Conservation (phyloP, 92 coral and sea anemone genomes). For the Palythoa grandiflora region DNA sequence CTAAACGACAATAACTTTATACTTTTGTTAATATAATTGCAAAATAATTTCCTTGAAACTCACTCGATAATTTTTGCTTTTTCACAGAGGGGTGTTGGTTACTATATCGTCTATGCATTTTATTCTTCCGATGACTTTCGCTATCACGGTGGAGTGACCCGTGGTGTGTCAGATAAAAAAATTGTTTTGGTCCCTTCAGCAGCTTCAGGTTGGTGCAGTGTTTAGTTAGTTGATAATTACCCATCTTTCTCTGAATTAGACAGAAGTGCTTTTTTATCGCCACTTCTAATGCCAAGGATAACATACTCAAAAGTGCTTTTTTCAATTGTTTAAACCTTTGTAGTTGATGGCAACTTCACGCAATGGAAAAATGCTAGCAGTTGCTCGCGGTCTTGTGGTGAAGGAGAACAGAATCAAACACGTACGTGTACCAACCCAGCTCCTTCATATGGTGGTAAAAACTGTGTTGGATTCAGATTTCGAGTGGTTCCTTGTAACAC, state of each 20-base stretch:
- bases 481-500: too few species aligned
- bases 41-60: too few species aligned
- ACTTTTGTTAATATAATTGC: too few species aligned
- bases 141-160: constrained; percentile 6
- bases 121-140: not conserved
- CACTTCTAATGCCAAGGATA: not conserved
- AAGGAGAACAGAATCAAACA: not conserved
- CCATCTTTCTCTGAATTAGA: not conserved
- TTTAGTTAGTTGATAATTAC: not conserved
- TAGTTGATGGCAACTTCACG: not conserved
- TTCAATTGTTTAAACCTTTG: not conserved
- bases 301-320: not conserved
- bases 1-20: too few species aligned
- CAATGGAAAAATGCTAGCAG: not conserved
- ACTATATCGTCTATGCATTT: not conserved
- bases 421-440: constrained; percentile 16
- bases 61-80: not conserved
- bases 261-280: not conserved
- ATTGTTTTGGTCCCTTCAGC: not conserved
- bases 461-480: not conserved
- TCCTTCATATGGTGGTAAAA: not conserved
- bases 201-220: not conserved
- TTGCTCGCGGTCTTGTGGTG: not conserved
- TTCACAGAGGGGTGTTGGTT: not conserved
- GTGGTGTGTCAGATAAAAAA: not conserved